A percentile compares a stretch with the other conserved stretches of the same genome.
Conservation (phyloP, 2,888 invertebrate species). For the Hofmannophila pseudospretella region DNA sequence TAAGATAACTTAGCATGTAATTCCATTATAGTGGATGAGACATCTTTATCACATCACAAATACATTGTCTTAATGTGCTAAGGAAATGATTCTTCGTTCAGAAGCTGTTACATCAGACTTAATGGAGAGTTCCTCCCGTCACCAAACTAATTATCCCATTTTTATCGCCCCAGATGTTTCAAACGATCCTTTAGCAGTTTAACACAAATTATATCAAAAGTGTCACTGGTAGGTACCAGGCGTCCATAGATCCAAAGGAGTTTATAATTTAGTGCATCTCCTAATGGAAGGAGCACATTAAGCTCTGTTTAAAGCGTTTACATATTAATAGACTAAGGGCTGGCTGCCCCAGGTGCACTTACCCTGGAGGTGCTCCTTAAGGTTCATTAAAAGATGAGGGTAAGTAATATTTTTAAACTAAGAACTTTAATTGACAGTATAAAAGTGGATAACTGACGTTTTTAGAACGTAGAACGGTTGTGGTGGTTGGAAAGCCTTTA, state of each 20-base stretch:
- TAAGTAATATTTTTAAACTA: constrained; percentile 35
- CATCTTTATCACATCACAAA: too few relatives aligned
- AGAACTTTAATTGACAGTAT: constrained; percentile 8
- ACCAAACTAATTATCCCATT: constrained; percentile 3
- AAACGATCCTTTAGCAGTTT: constrained; percentile 12
- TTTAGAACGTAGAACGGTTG: background rate
- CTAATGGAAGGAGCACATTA: constrained; percentile 74
- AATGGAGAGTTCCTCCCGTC: background rate
- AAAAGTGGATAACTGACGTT: constrained; percentile 1
- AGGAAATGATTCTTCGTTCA: too few relatives aligned
- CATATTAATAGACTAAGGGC: constrained; percentile 66
- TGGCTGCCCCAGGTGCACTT: constrained; percentile 56
- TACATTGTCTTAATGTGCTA: too few relatives aligned
- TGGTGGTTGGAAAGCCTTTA: too few relatives aligned
- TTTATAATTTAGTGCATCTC: constrained; percentile 64
- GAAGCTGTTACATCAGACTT: background rate
- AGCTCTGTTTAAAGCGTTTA: constrained; percentile 60
- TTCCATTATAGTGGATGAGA: too few relatives aligned
- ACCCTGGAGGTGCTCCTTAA: constrained; percentile 44
- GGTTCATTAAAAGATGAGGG: constrained; percentile 37
- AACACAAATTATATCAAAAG: constrained; percentile 27
- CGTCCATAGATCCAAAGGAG: constrained; percentile 48
- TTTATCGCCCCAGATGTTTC: constrained; percentile 7
- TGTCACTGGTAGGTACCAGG: constrained; percentile 40
- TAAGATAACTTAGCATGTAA: too few relatives aligned